Evolutionary conservation across 2,113 vertebrate genomes (phyloP), one percentile per base, ranked within the genome.

Genomic region (Thamnophis sirtalis): DNA sequence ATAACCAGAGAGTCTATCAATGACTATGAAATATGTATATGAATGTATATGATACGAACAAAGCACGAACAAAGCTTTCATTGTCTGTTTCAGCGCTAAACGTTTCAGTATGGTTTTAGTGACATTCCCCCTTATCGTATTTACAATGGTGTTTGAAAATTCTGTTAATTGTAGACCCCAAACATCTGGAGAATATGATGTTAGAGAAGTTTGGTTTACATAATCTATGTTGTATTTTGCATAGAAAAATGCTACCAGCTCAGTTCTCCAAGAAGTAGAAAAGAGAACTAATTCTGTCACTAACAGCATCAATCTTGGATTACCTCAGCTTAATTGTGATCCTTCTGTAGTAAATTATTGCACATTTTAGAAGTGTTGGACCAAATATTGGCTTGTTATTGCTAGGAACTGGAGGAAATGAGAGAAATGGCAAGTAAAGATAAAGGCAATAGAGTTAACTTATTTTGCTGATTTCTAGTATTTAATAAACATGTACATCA

Each of bases 1-100:
- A 93, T 91, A 91, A 94, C 93, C 48, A 9, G 91, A 91, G 48
- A 22, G 63, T 5, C 50, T 89, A 6, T 91, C 84, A 9, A 68
- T 33, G 92, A 55, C 33, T 21, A 93, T 92, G 95, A 91, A 50
- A 17, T 87, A 24, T n/a, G 5, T 49, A 85, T 89, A 33, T 51
- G 33, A 11, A 86, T 60, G 24, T 55, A 28, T 87, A 55, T 28
- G 50, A 87, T 24, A 90, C 3, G 3, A 28, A 84, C 24, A 80
- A 90, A 73, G 19, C 87, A 63, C 0, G 48, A 60, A 86, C 60
- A 49, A 92, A 89, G 28, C 63, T 84, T 84, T 55, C 43, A 49
- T 92, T 92, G 9, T 56, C 38, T 84, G 38, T 89, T 58, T 85
- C 60, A 51, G 43, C 10, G 33, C 68, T 38, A 50, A 92, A 56